These are phyloP conservation scores for Steromphala cineraria DNA, from an alignment of 2,888 invertebrate genomes.

Conservation along the genomic window DNA sequence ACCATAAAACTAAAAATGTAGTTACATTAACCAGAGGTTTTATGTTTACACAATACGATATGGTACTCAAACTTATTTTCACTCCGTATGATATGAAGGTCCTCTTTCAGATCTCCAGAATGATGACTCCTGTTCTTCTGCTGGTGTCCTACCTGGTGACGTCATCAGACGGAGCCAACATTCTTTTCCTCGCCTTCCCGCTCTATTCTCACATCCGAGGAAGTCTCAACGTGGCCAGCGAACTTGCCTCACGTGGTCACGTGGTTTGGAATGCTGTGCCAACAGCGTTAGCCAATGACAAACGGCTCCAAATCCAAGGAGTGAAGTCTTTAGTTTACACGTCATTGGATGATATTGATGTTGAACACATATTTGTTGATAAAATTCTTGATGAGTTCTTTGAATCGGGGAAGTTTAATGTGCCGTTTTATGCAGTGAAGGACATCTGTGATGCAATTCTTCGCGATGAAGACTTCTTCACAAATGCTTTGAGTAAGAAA, in stretches of 20 bases:
- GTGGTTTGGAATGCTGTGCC: neutral
- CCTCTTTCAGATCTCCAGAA: too few relatives aligned
- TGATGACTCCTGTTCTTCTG: too few relatives aligned
- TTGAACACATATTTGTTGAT: neutral
- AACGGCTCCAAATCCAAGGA: neutral
- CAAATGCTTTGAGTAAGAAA: neutral
- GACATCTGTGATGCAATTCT: neutral
- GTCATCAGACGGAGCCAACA: neutral
- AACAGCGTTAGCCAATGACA: neutral
- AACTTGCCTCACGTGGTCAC: neutral
- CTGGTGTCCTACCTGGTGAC: too few relatives aligned
- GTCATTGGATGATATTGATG: neutral
- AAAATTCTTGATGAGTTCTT: neutral
- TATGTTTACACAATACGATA: too few relatives aligned
- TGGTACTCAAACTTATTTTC: too few relatives aligned
- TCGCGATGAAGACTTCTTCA: neutral
- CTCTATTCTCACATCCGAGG: neutral
- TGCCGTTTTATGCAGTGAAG: neutral
- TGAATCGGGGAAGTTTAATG: neutral
- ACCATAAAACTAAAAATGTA: too few relatives aligned
- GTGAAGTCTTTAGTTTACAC: neutral
- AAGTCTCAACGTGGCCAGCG: neutral
- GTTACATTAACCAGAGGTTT: too few relatives aligned
- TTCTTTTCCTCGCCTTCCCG: neutral
- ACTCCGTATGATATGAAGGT: too few relatives aligned